These are phyloP conservation scores for Eulemur mongoz DNA, from an alignment of 2,797 vertebrate genomes.

Conservation along the genomic window DNA sequence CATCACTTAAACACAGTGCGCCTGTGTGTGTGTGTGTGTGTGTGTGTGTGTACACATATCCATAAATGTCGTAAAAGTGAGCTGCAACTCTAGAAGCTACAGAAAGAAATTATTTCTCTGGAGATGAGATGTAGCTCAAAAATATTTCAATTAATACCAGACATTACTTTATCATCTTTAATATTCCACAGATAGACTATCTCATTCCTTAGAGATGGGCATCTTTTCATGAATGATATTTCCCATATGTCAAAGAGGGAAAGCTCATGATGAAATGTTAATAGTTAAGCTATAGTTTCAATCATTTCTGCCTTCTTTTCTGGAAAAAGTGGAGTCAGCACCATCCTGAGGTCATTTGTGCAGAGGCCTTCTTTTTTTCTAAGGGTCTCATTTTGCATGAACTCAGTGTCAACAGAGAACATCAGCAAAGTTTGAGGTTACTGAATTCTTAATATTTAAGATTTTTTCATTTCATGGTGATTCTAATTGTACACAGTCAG, in stretches of 20 bases:
- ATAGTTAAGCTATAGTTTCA: conserved; percentile 12
- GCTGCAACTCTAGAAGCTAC: not conserved
- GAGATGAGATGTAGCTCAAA: conserved; percentile 28
- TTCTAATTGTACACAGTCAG: not conserved
- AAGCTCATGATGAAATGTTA: conserved; percentile 44
- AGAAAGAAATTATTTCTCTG: conserved; percentile 54
- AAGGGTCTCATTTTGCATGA: conserved; percentile 40
- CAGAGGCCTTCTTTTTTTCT: not conserved
- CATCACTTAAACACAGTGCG: not conserved
- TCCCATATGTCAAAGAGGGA: conserved; percentile 53
- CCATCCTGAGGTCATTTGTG: not conserved
- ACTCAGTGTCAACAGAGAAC: not conserved
- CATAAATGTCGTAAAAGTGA: conserved; percentile 35
- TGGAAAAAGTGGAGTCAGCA: not conserved
- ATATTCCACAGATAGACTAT: conserved; percentile 29
- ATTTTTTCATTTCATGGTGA: not conserved
- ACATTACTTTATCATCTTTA: conserved; percentile 34
- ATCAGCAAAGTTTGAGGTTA: conserved; percentile 12
- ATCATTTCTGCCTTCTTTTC: conserved; percentile 51
- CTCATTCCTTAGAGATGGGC: conserved; percentile 31
- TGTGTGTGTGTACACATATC: not conserved
- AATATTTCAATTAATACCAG: conserved; percentile 62
- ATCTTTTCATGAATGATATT: conserved; percentile 58
- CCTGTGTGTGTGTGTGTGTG: not conserved
- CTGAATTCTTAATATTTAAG: conserved; percentile 30